Evolutionary conservation across 2,888 invertebrate genomes (phyloP), one percentile per base, ranked within the genome.

Genomic region (Drosophila robusta): DNA sequence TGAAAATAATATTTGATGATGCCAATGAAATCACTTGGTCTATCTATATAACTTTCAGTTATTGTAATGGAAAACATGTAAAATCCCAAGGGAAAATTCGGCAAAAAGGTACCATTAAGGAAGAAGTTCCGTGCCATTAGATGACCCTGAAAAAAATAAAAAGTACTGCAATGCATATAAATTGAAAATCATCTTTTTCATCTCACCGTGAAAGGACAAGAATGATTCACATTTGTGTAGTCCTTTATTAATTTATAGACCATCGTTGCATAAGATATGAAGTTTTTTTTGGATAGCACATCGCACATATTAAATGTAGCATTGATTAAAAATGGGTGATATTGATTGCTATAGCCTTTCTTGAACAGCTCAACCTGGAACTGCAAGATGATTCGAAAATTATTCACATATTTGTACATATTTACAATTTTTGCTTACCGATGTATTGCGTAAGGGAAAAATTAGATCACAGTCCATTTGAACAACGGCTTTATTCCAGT

Each of bases 321-420:
- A 39, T 80, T 54, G 0, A 80, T 0, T 1, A 80, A 51, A 44
- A 80, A 80, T 1, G 81, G 81, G 39, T 71, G 60, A 32, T 65
- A 80, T 5, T 55, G 42, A 49, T 80, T 84, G 44, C 32, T 71
- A 41, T 77, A 74, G 24, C 58, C 60, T 42, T 41, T 74, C 24
- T 75, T 83, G 1, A 69, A 62, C 0, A 70, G 0, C 24, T 71
- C 56, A 0, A 70, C 0, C 0, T 18, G 65, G 6, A 50, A 0
- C 68, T 74, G 22, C 0, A 54, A 14, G 1, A 2, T 7, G 2
- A 29, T 2, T 29, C 8, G 8, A 8, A 29, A 2, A 8, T 7
- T 8, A 29, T 29, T 29, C 1, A 32, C 7, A 26, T 29, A 2
- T 22, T 3, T 22, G 22, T 18, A 18, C 2, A 18, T 18, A 18